Evolutionary conservation across 1,140 invertebrate genomes (phyloP).

Genomic region (Nasonia giraulti): DNA sequence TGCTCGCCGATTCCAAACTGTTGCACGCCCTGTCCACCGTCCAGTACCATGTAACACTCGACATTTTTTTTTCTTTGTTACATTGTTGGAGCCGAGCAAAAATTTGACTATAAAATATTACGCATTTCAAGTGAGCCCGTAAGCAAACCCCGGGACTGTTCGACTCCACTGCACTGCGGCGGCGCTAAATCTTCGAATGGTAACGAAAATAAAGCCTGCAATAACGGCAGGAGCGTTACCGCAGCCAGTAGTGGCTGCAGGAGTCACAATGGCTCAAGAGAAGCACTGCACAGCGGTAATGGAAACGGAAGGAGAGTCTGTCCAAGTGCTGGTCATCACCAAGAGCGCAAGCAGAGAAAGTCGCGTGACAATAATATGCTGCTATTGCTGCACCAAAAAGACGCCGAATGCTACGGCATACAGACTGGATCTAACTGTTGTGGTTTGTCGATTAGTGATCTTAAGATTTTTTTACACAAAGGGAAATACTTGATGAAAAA

Average conservation of each 20-base stretch:
- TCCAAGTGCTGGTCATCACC: conserved; percentile 43
- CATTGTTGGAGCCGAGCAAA: no score
- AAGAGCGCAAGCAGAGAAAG: conserved; percentile 47
- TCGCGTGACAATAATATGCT: conserved; percentile 51
- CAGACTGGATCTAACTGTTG: conserved; percentile 23
- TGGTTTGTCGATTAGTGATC: background rate
- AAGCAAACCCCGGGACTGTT: background rate
- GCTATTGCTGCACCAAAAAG: conserved; percentile 58
- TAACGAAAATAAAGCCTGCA: background rate
- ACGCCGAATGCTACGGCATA: conserved; percentile 49
- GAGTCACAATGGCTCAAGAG: background rate
- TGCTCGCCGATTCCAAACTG: conserved; percentile 64
- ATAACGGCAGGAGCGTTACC: background rate
- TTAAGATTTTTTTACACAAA: background rate
- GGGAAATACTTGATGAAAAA: background rate
- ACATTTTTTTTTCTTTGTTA: no score
- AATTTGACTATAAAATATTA: no score
- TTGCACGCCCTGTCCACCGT: conserved; percentile 57
- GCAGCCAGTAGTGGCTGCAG: background rate
- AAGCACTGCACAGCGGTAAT: background rate
- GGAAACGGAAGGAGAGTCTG: background rate
- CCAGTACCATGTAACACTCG: conserved; percentile 53
- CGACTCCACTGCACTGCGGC: background rate
- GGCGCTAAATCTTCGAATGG: background rate
- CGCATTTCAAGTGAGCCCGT: background rate